These are phyloP conservation scores for Notocelia uddmanniana DNA, from an alignment of 2,888 invertebrate species.

Conservation along the genomic window DNA sequence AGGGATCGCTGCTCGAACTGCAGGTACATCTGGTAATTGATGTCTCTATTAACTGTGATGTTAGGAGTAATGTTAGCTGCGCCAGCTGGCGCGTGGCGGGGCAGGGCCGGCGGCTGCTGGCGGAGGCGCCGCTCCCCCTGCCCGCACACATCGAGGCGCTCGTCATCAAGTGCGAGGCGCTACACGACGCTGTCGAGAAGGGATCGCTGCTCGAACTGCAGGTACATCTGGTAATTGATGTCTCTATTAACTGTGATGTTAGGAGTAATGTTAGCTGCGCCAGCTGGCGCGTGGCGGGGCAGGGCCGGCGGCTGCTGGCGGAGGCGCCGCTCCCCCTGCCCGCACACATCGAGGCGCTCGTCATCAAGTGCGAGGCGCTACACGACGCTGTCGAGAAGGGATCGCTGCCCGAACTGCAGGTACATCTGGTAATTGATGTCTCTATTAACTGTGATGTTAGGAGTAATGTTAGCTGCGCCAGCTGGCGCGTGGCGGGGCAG, in stretches of 20 bases:
- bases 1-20: conserved; percentile 89
- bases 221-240: conserved; percentile 69
- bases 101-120: conserved; percentile 74
- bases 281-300: conserved; percentile 81
- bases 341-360: conserved; percentile 84
- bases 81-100: conserved; percentile 79
- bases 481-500: conserved; percentile 81
- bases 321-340: conserved; percentile 67
- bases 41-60: background rate
- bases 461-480: too few species aligned
- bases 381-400: conserved; percentile 92
- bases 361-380: conserved; percentile 91
- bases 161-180: conserved; percentile 91
- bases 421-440: conserved; percentile 65
- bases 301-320: conserved; percentile 73
- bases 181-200: conserved; percentile 91
- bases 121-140: conserved; percentile 66
- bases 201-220: conserved; percentile 90
- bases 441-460: too few species aligned
- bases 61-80: conserved; percentile 70
- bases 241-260: background rate
- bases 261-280: too few species aligned
- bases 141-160: conserved; percentile 84
- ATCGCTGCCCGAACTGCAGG: conserved; percentile 88
- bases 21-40: conserved; percentile 77